Evolutionary conservation across 2,113 vertebrate species (phyloP), one percentile per base, ranked within the genome.

Genomic region (Microcebus jonahi): DNA sequence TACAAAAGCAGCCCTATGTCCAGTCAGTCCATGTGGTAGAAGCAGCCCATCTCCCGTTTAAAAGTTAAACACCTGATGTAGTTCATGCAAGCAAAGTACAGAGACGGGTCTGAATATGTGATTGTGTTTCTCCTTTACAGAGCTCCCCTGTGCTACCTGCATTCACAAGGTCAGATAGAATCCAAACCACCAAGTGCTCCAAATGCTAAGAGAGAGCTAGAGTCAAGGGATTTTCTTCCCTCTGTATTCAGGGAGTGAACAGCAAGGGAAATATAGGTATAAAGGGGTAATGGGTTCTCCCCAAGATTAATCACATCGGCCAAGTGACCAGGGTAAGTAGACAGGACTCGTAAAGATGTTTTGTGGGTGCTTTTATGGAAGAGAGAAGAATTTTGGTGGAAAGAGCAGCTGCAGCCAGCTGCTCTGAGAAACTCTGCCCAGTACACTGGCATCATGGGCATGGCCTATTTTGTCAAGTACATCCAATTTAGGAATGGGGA

Each of bases 321-420:
- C 31, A 73, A 36, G 20, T 2, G 63, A 68, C 50, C 71, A 85
- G 39, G 18, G 27, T 13, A 8, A 61, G 17, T 25, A 17, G 9
- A 3, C 25, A 45, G 6, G 29, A 55, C 57, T 95, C 34, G 57
- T 3, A 36, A 36, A 63, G 11, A 65, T 45, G 4, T 80, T 82
- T 50, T 65, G n/a, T 59, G n/a, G 63, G 53, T 34, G 45, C 61
- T 92, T 84, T 81, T 80, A 75, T 25, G 45, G 57, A 93, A 91
- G 31, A 76, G 42, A 90, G n/a, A 82, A 83, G 23, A 67, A 55
- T 61, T 36, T 13, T 42, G n/a, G 63, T 34, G 8, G 42, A 83
- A 61, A 82, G 6, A 82, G 71, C 79, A 83, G 94, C 97, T 96
- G 97, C 14, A 55, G 63, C 65, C 95, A 88, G 81, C 80, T 96